phyloP scores from a whole-genome alignment of 23 tunicate genomes.

The Clavelina lepadiformis region DNA sequence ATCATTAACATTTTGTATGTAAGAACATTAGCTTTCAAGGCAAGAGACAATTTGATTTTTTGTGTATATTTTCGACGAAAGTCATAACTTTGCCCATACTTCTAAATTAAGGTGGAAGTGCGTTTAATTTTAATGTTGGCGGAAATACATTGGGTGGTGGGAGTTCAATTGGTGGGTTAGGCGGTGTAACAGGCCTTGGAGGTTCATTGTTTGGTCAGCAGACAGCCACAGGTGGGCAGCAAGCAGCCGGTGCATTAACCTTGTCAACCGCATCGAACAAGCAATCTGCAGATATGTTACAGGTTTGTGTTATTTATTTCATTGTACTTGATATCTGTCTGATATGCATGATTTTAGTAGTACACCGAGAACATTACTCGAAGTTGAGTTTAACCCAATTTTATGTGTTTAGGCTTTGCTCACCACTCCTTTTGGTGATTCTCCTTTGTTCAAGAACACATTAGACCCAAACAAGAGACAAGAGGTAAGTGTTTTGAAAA shows the following conservation, averaged over 20 bases:
- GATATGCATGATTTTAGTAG: no score
- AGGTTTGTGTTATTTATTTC: no score
- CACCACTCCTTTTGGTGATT: constrained; percentile 83
- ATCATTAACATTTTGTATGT: no score
- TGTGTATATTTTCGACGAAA: no score
- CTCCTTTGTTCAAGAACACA: constrained; percentile 81
- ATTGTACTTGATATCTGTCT: no score
- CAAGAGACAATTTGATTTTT: no score
- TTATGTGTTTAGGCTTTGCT: constrained; percentile 53
- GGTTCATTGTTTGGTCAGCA: constrained; percentile 28
- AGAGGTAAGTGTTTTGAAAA: constrained; percentile 40
- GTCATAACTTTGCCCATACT: not conserved
- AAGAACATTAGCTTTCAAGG: no score
- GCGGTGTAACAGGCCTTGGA: constrained; percentile 4
- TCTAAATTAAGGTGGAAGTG: constrained; percentile 7
- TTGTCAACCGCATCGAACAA: constrained; percentile 22
- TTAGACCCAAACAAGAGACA: constrained; percentile 60
- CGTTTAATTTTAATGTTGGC: constrained; percentile 28
- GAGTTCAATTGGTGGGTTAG: constrained; percentile 5
- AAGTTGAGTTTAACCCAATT: no score
- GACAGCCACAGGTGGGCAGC: constrained; percentile 13
- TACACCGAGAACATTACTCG: no score
- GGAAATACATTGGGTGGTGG: constrained; percentile 18
- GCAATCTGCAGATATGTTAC: constrained; percentile 47
- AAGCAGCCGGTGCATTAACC: constrained; percentile 1